phyloP scores from a whole-genome alignment of 2,888 invertebrate genomes.

The Drosophila leonis region DNA sequence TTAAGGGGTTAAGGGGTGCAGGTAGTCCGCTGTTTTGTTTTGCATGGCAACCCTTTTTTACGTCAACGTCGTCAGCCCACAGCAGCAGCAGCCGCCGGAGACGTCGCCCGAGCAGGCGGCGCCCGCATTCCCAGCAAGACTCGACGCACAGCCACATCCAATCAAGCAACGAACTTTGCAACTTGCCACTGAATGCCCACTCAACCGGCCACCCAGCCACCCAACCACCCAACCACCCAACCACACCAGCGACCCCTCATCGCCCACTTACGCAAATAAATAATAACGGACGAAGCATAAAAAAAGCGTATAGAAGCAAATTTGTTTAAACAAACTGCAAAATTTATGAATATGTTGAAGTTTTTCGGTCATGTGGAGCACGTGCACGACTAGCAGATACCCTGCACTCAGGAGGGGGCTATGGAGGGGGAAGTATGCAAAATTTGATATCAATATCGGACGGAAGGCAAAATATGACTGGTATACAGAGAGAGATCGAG shows the following conservation, averaged over 20 bases:
- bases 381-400: constrained; percentile 21
- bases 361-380: constrained; percentile 35
- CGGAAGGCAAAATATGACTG: no score
- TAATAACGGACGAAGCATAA: constrained; percentile 65
- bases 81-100: constrained; percentile 16
- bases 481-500: no score
- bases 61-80: constrained; percentile 40
- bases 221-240: not conserved
- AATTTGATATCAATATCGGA: not conserved
- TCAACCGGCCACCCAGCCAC: not conserved
- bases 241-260: constrained; percentile 14
- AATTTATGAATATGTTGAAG: constrained; percentile 81
- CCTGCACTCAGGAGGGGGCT: not conserved
- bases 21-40: constrained; percentile 55
- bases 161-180: constrained; percentile 68
- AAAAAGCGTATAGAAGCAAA: constrained; percentile 21
- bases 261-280: constrained; percentile 75
- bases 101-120: constrained; percentile 23
- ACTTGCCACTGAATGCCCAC: constrained; percentile 35
- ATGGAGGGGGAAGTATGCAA: not conserved
- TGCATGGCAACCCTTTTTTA: constrained; percentile 76
- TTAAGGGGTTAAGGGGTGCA: not conserved
- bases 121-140: constrained; percentile 46
- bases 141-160: constrained; percentile 57
- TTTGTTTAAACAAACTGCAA: constrained; percentile 80